Evolutionary conservation across 2,888 invertebrate species (phyloP).

Genomic region (Caenorhabditis doughertyi): DNA sequence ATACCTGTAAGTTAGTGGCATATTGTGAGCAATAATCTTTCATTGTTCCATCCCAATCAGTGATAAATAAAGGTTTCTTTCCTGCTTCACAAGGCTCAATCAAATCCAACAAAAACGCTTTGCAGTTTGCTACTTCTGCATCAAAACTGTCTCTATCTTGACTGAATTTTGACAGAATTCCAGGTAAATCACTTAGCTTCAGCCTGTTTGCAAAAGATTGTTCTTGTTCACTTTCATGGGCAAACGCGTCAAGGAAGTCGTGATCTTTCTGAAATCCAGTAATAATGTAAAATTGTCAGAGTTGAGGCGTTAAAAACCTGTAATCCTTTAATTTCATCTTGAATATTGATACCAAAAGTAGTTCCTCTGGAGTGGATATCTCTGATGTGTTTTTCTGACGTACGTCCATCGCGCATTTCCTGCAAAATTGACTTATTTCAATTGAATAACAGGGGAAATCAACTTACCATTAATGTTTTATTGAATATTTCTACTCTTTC

Average conservation of each 20-base stretch:
- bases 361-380: slow-evolving; percentile 71
- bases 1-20: slow-evolving; percentile 81
- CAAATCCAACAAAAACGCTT: slow-evolving; percentile 70
- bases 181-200: slow-evolving; percentile 53
- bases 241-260: slow-evolving; percentile 65
- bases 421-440: slow-evolving; percentile 62
- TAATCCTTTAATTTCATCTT: slow-evolving; percentile 79
- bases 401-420: slow-evolving; percentile 69
- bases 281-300: no score
- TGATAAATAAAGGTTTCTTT: slow-evolving; percentile 76
- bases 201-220: slow-evolving; percentile 15
- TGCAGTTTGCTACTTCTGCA: slow-evolving; percentile 65
- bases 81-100: slow-evolving; percentile 48
- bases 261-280: slow-evolving; percentile 75
- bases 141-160: slow-evolving; percentile 62
- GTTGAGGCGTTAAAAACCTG: slow-evolving; percentile 62
- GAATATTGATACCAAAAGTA: slow-evolving; percentile 76
- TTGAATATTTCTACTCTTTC: slow-evolving; percentile 64
- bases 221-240: background rate
- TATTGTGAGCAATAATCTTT: slow-evolving; percentile 83
- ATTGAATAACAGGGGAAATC: background rate
- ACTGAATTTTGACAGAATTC: slow-evolving; percentile 73
- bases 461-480: slow-evolving; percentile 51
- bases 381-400: slow-evolving; percentile 64
- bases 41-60: slow-evolving; percentile 83